Evolutionary conservation across 1,140 invertebrate genomes (phyloP), one percentile per base, ranked within the genome.

Genomic region (Aphidius ervi): DNA sequence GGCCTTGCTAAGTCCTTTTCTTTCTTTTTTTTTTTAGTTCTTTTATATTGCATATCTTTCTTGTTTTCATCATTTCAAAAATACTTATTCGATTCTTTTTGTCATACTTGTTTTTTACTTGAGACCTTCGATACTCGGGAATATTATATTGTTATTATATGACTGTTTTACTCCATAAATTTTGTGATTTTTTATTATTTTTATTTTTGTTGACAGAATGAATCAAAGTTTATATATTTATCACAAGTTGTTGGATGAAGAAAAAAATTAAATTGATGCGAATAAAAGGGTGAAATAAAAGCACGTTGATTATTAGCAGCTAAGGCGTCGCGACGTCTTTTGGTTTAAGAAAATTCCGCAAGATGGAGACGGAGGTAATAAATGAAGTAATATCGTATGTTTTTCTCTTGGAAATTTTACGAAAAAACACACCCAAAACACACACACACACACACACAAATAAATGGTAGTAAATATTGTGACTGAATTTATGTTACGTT

Each of bases 281-380:
- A 46, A 41, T n/a, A 58, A 40, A 43, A 42, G 41, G 43, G 48
- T 53, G 56, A 65, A 63, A 67, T 70, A 68, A 67, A 68, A 50
- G 56, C 63, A 23, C 58, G 37, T 48, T 31, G 46, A 47, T 76
- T 73, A 77, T 75, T 74, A 76, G 73, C 74, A 59, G 67, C 70
- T 68, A 75, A 76, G 72, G 71, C 74, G 72, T 75, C 74, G 70
- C 71, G 76, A 72, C 73, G 76, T 70, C 67, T 64, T 31, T 46
- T 70, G 71, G 66, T 78, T 78, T 63, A 65, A 72, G 74, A 74
- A 76, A 76, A 72, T 69, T 75, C 76, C 76, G 75, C 68, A 67
- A 78, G 76, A 78, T 78, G 76, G 75, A 68, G 74, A 72, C 73
- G 68, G 69, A 58, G 56, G 68, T 66, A 65, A 67, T 31, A 31